Percentiles rank a stretch among this genome's conserved stretches.
These are phyloP conservation scores for Platalea minor DNA, from an alignment of 2,797 vertebrate genomes.

Conservation along the genomic window DNA sequence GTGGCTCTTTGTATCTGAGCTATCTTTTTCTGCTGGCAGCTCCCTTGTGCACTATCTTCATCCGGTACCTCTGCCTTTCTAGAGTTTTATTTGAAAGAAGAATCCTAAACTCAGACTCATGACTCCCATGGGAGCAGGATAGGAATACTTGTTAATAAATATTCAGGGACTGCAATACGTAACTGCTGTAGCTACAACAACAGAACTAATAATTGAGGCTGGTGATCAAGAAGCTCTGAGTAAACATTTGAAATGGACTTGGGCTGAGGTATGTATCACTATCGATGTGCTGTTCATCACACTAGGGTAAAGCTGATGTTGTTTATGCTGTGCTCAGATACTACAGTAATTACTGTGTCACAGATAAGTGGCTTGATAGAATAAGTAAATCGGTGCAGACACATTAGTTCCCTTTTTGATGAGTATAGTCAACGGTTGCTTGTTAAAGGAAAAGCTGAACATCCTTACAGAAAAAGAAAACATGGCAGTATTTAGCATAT, in stretches of 20 bases:
- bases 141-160: not conserved
- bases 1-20: not conserved
- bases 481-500: not conserved
- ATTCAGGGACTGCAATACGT: not conserved
- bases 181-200: not conserved
- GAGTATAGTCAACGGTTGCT: not conserved
- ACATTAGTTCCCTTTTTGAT: not conserved
- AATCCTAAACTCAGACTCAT: not conserved
- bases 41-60: not conserved
- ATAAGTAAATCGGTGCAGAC: not conserved
- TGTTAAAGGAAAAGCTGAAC: not conserved
- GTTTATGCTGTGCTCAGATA: not conserved
- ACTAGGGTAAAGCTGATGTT: not conserved
- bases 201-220: not conserved
- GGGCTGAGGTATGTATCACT: not conserved
- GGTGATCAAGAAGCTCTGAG: not conserved
- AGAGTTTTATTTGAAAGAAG: not conserved
- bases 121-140: not conserved
- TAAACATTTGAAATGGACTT: not conserved
- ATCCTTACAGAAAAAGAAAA: not conserved
- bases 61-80: not conserved
- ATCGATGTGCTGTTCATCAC: not conserved
- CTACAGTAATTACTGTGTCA: not conserved
- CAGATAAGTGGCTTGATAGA: not conserved
- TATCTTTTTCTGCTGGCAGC: not conserved